A percentile compares a stretch with the other conserved stretches of the same genome.
Conservation (phyloP, 2,113 vertebrate genomes). For the Theropithecus gelada region DNA sequence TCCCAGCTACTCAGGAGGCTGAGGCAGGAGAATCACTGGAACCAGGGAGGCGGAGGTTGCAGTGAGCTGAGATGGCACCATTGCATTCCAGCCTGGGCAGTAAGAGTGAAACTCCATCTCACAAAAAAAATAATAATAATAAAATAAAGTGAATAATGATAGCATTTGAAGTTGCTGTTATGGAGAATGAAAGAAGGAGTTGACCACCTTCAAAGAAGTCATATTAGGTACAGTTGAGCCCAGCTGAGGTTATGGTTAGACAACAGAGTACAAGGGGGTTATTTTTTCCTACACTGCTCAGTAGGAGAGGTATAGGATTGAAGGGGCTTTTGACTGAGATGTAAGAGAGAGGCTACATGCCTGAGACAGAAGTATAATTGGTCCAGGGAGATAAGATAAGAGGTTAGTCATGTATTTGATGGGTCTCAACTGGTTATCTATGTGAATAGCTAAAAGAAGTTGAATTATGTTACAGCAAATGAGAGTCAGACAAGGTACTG, state of each 20-base stretch:
- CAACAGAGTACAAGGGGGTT: background rate
- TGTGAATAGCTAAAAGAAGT: background rate
- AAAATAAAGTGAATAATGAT: background rate
- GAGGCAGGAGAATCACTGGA: too few relatives aligned
- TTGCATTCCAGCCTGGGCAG: too few relatives aligned
- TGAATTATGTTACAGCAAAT: constrained; percentile 22
- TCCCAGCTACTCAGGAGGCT: too few relatives aligned
- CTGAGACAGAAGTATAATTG: constrained; percentile 15
- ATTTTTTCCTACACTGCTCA: background rate
- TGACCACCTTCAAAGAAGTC: constrained; percentile 5
- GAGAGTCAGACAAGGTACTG: background rate
- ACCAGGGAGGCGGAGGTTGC: too few relatives aligned
- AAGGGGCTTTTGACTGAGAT: background rate
- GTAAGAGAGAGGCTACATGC: background rate
- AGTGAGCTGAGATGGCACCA: too few relatives aligned
- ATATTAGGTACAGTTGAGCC: background rate
- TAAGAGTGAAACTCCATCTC: too few relatives aligned
- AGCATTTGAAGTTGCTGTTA: constrained; percentile 5
- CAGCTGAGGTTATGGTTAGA: background rate
- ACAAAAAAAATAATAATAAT: too few relatives aligned
- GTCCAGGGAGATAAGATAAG: background rate
- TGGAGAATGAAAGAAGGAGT: background rate
- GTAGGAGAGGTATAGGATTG: background rate
- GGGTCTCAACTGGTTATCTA: background rate
- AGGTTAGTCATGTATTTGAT: background rate